Conservation (phyloP, 2,888 invertebrate genomes). For the Chesias legatella region DNA sequence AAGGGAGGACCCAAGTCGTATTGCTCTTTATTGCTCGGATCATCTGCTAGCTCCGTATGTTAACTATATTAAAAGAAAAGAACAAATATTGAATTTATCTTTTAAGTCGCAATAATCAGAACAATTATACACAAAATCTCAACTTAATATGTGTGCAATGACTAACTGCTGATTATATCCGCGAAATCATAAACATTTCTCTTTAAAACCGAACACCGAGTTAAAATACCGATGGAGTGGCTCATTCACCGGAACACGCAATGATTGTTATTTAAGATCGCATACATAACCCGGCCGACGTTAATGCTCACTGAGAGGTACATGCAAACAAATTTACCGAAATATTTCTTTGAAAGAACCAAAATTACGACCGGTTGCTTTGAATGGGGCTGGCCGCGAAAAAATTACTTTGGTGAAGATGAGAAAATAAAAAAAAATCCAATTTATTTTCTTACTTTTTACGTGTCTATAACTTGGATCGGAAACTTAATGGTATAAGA, state of each 20-base stretch:
- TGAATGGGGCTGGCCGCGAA: conserved; percentile 8
- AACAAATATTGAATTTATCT: too few relatives aligned
- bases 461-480: too few relatives aligned
- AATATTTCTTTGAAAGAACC: conserved; percentile 63
- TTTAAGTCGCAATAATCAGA: too few relatives aligned
- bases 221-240: conserved; percentile 29
- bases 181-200: conserved; percentile 33
- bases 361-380: conserved; percentile 64
- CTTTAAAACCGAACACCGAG: conserved; percentile 33
- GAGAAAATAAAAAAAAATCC: too few relatives aligned
- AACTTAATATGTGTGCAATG: not conserved
- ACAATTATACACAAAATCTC: conserved; percentile 5
- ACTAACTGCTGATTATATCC: not conserved
- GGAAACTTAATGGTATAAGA: too few relatives aligned
- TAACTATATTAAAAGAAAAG: too few relatives aligned
- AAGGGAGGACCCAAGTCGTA: too few relatives aligned
- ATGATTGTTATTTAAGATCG: conserved; percentile 63
- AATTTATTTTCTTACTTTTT: too few relatives aligned
- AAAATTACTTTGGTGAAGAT: too few relatives aligned
- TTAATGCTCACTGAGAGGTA: conserved; percentile 67
- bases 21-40: too few relatives aligned
- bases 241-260: conserved; percentile 38
- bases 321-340: conserved; percentile 76
- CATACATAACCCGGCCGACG: conserved; percentile 57
- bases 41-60: too few relatives aligned